Evolutionary conservation across 2,113 vertebrate species (phyloP).

Genomic region (Tenrec ecaudatus): DNA sequence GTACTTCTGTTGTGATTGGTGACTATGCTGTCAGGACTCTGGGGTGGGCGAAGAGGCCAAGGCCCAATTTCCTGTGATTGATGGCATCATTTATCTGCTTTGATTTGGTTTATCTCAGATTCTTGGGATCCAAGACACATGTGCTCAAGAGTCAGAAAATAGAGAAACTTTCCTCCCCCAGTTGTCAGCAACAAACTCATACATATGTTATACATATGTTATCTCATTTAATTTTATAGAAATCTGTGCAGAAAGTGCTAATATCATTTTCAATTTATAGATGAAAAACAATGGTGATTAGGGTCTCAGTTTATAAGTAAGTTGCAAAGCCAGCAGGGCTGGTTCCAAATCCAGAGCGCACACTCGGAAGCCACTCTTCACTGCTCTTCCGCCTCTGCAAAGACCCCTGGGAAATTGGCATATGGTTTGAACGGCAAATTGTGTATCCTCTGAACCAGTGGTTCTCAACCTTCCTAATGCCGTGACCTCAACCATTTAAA

Average conservation of each 20-base stretch:
- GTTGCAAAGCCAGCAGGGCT: not conserved
- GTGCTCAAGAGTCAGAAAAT: constrained; percentile 3
- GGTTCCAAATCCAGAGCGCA: not conserved
- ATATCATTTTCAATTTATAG: not conserved
- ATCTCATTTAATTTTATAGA: not conserved
- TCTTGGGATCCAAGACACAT: not conserved
- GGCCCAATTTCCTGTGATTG: not conserved
- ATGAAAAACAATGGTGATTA: not conserved
- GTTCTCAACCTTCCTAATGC: too few relatives aligned
- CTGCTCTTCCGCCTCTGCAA: not conserved
- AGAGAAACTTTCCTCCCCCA: not conserved
- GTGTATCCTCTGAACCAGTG: not conserved
- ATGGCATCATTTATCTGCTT: not conserved
- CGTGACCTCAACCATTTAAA: too few relatives aligned
- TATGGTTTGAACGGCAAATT: not conserved
- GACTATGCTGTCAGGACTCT: not conserved
- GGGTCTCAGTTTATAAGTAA: not conserved
- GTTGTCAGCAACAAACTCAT: not conserved
- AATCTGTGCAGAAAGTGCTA: not conserved
- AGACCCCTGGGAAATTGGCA: not conserved
- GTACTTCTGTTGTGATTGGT: not conserved
- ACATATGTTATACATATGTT: not conserved
- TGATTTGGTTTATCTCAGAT: not conserved
- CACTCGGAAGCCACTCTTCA: not conserved
- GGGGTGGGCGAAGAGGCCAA: not conserved